These are phyloP conservation scores for Triplophysa dalaica DNA, from an alignment of 2,113 vertebrate genomes.

Conservation along the genomic window DNA sequence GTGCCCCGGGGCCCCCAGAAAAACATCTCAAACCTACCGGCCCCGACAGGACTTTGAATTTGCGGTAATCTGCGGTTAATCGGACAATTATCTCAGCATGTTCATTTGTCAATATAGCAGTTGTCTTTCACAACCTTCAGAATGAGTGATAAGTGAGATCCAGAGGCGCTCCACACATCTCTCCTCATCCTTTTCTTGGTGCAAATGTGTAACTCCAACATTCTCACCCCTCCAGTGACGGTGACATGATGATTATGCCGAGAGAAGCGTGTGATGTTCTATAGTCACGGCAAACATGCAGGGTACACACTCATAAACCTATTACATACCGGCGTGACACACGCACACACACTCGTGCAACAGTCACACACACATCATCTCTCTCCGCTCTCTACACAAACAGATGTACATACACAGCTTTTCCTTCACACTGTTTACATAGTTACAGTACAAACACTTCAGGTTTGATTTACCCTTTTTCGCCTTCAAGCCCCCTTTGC, in stretches of 20 bases:
- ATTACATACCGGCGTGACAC: conserved; percentile 35
- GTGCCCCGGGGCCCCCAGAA: conserved; percentile 24
- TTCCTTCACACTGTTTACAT: conserved; percentile 52
- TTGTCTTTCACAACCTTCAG: conserved; percentile 26
- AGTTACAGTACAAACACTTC: conserved; percentile 58
- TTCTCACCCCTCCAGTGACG: conserved; percentile 40
- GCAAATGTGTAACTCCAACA: conserved; percentile 18
- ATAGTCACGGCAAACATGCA: conserved; percentile 35
- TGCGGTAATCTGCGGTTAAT: conserved; percentile 34
- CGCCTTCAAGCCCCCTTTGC: conserved; percentile 40
- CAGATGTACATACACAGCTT: conserved; percentile 46
- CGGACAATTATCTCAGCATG: conserved; percentile 20
- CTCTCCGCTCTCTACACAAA: conserved; percentile 12
- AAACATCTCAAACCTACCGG: conserved; percentile 27
- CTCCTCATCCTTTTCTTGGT: not conserved
- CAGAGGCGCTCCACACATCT: not conserved
- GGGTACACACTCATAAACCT: conserved; percentile 7
- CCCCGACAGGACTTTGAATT: conserved; percentile 37
- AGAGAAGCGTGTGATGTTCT: conserved; percentile 58
- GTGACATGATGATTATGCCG: conserved; percentile 54
- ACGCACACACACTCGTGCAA: not conserved
- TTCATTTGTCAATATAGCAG: not conserved
- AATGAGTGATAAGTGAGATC: conserved; percentile 7
- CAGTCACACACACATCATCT: conserved; percentile 27
- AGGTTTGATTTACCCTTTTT: conserved; percentile 48